Percentiles rank a stretch among this genome's conserved stretches.
phyloP scores from a whole-genome alignment of 2,113 vertebrate genomes.

The Colossoma macropomum region DNA sequence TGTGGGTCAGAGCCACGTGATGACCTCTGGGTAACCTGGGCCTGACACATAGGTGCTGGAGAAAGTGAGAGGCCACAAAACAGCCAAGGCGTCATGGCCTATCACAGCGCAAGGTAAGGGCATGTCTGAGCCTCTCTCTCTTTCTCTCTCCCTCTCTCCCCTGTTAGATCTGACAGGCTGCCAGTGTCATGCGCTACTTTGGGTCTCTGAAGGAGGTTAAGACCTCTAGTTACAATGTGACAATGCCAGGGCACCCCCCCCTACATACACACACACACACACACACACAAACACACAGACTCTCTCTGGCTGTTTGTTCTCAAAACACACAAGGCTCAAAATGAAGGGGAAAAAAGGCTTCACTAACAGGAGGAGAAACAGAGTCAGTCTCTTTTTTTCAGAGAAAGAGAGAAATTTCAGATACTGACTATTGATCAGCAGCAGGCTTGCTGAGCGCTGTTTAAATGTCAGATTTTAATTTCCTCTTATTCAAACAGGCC shows the following conservation, averaged over 20 bases:
- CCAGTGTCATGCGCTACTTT: constrained; percentile 65
- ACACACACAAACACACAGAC: constrained; percentile 8
- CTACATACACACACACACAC: constrained; percentile 1
- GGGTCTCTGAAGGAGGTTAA: constrained; percentile 56
- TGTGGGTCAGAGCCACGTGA: constrained; percentile 70
- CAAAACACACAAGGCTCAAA: background rate
- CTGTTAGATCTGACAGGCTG: constrained; percentile 33
- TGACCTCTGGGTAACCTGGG: constrained; percentile 52
- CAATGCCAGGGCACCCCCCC: background rate
- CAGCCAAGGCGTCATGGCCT: constrained; percentile 21
- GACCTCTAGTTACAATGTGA: constrained; percentile 33
- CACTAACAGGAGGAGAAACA: constrained; percentile 4
- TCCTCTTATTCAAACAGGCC: constrained; percentile 74
- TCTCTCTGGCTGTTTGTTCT: background rate
- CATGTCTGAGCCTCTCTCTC: background rate
- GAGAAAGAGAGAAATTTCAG: constrained; percentile 22
- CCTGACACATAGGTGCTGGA: constrained; percentile 12
- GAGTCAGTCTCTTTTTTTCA: background rate
- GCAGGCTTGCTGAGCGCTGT: constrained; percentile 62
- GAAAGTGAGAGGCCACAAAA: constrained; percentile 17
- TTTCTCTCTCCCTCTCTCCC: background rate
- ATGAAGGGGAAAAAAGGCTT: background rate
- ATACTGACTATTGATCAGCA: constrained; percentile 31
- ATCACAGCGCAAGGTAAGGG: background rate
- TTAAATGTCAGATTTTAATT: constrained; percentile 82